Percentiles rank a stretch among this genome's conserved stretches.
Conservation (phyloP, 2,888 invertebrate species). For the Dorcus hopei region DNA sequence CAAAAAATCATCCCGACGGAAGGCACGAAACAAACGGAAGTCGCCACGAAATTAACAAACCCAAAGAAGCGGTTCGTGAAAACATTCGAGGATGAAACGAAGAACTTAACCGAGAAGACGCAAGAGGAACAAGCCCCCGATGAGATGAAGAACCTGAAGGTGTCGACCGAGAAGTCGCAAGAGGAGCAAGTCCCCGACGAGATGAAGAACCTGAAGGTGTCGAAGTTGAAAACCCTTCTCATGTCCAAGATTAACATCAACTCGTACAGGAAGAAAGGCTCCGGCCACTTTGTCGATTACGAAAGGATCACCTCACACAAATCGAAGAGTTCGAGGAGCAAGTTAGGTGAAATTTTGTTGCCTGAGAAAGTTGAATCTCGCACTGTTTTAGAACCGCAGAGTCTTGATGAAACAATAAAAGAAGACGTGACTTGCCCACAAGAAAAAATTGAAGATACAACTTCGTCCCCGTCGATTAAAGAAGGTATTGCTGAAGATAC, state of each 20-base stretch:
- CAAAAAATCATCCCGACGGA: too few species aligned
- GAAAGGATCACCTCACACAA: not conserved
- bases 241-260: constrained; percentile 26
- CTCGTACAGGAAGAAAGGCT: not conserved
- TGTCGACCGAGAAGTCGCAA: not conserved
- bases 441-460: too few species aligned
- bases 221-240: constrained; percentile 39
- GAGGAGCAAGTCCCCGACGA: not conserved
- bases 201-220: constrained; percentile 22
- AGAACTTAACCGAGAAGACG: constrained; percentile 6
- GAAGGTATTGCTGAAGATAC: not conserved
- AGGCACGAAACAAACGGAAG: constrained; percentile 20
- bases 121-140: not conserved
- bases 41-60: constrained; percentile 40
- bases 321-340: not conserved
- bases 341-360: too few species aligned
- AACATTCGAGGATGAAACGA: constrained; percentile 42
- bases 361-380: not conserved
- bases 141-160: constrained; percentile 14
- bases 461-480: not conserved
- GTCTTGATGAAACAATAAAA: too few species aligned
- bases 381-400: not conserved
- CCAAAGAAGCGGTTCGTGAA: constrained; percentile 48
- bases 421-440: too few species aligned
- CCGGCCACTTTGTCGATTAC: not conserved